These are phyloP conservation scores for Chloropsis cyanopogon DNA, from an alignment of 2,113 vertebrate species.

Conservation along the genomic window DNA sequence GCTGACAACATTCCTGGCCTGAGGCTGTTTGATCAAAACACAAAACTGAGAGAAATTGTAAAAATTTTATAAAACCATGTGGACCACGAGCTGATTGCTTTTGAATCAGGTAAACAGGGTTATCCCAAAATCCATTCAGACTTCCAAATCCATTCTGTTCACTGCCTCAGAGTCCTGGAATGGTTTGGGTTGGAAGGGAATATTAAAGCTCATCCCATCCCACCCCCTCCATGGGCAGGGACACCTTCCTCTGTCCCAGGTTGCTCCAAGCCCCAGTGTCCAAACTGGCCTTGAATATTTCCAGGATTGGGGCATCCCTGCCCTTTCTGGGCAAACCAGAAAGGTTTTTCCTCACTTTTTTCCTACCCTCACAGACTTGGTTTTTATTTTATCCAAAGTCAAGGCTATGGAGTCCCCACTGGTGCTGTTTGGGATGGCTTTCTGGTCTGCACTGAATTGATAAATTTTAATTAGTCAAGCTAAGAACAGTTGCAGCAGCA, in stretches of 20 bases:
- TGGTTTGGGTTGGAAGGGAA: background rate
- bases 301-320: background rate
- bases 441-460: background rate
- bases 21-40: background rate
- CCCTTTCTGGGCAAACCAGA: background rate
- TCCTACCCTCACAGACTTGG: background rate
- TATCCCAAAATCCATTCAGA: background rate
- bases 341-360: background rate
- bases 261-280: background rate
- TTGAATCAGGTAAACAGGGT: background rate
- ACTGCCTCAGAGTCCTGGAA: background rate
- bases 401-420: background rate
- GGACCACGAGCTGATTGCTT: background rate
- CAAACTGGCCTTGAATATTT: background rate
- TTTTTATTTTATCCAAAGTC: background rate
- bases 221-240: background rate
- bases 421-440: background rate
- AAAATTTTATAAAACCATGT: fast-evolving
- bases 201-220: background rate
- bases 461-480: background rate
- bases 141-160: background rate
- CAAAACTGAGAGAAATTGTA: background rate
- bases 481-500: background rate
- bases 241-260: background rate
- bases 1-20: background rate